Evolutionary conservation across 1,140 invertebrate genomes (phyloP), one percentile per base, ranked within the genome.

Genomic region (Apis laboriosa): DNA sequence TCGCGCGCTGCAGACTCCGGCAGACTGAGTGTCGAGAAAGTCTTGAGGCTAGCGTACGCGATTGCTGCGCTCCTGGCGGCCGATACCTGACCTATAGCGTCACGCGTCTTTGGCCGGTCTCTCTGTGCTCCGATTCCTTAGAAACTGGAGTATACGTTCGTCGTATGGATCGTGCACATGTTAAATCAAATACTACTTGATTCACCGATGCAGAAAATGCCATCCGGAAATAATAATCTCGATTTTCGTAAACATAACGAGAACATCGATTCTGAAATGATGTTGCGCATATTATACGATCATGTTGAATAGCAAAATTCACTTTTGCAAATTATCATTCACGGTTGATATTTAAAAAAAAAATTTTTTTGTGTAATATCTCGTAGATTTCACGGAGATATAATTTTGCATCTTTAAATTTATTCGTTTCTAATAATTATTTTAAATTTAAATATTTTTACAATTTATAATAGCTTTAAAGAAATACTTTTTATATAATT

Each of bases 1-100:
- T 60, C 80, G 77, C 89, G 89, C 88, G 88, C 86, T 87, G 76
- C 86, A 82, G 80, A 86, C 90, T 90, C 86, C 90, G 90, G 89
- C 87, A 83, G 83, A 92, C 91, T 92, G 88, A 91, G 72, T 71
- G 76, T 21, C 83, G 77, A 56, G 86, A 80, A 79, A 80, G 67
- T 72, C 66, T 75, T 70, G 84, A 87, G 84, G 84, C 82, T 84
- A 88, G 83, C 88, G 86, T 79, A 76, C 77, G 82, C 90, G 91
- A 92, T 56, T 71, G 80, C 28, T 56, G 89, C 91, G 90, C 91
- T 61, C 79, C 85, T 84, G 9, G 79, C 84, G 91, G 86, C 80
- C 83, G 83, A 74, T 76, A 82, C 74, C 58, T 17, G 19, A 80
- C n/a, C 28, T 60, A 56, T 13, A 13, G 75, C 67, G 77, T 77